Evolutionary conservation across 2,113 vertebrate genomes (phyloP).

Genomic region (Crotalus viridis): DNA sequence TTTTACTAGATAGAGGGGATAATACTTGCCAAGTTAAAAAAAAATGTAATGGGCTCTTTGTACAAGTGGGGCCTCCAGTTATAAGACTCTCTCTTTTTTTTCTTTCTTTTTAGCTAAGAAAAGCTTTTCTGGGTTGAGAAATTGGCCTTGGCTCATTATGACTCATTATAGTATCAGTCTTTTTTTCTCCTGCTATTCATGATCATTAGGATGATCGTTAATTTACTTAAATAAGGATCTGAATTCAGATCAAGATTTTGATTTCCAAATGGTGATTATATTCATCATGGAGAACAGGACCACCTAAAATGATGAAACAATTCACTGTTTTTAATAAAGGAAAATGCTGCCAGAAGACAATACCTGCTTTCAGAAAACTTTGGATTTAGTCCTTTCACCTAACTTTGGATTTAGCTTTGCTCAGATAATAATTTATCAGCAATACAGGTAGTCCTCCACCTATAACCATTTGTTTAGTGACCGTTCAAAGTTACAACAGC

Average conservation of each 20-base stretch:
- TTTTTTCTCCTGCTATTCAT: not conserved
- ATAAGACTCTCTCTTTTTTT: not conserved
- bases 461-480: too few species aligned
- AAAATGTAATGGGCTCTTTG: not conserved
- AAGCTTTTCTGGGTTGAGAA: not conserved
- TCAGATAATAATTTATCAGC: not conserved
- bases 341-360: not conserved
- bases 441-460: not conserved
- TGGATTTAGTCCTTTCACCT: not conserved
- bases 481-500: too few species aligned
- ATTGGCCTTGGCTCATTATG: not conserved
- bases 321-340: not conserved
- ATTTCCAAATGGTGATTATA: not conserved
- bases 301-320: not conserved
- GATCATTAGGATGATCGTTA: not conserved
- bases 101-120: too few species aligned
- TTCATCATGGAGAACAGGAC: not conserved
- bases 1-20: not conserved
- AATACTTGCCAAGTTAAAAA: not conserved
- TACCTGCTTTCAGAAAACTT: not conserved
- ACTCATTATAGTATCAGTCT: not conserved
- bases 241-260: not conserved
- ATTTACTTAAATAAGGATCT: not conserved
- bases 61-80: not conserved
- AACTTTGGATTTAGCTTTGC: not conserved